Conservation (phyloP, 2,113 vertebrate genomes). For the Chrysochloris asiatica region DNA sequence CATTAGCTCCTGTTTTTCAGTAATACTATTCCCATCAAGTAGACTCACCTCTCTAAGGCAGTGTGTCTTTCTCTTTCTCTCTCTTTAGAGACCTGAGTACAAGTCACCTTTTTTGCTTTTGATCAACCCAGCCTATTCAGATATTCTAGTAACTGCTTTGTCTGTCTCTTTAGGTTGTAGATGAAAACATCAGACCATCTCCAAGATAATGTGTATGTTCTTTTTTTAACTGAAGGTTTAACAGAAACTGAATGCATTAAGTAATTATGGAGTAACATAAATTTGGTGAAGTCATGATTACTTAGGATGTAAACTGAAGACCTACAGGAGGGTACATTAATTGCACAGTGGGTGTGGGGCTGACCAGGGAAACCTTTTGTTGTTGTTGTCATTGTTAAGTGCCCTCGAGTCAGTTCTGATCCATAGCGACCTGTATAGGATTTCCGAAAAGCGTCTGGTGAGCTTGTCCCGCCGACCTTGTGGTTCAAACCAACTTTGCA, state of each 20-base stretch:
- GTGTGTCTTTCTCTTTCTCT: not conserved
- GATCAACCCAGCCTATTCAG: not conserved
- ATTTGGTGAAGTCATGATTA: not conserved
- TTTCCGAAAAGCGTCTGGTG: no score
- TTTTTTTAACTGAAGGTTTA: constrained; percentile 41
- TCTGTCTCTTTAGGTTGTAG: not conserved
- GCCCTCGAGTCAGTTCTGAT: no score
- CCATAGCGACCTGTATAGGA: no score
- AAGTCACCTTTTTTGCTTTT: not conserved
- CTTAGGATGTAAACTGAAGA: not conserved
- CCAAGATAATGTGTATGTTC: not conserved
- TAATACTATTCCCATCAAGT: not conserved
- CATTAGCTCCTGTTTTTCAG: not conserved
- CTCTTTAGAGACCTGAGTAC: not conserved
- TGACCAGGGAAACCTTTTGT: not conserved
- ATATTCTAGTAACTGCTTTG: not conserved
- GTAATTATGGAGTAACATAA: not conserved
- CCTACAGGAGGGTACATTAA: no score
- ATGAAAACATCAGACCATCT: not conserved
- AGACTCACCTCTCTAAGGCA: not conserved
- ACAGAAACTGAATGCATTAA: constrained; percentile 18
- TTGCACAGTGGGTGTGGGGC: no score
- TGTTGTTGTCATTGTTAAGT: no score
- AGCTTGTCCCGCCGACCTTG: no score
- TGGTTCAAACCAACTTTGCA: no score